Evolutionary conservation across 2,797 vertebrate genomes (phyloP).

Genomic region (Agapornis canus): DNA sequence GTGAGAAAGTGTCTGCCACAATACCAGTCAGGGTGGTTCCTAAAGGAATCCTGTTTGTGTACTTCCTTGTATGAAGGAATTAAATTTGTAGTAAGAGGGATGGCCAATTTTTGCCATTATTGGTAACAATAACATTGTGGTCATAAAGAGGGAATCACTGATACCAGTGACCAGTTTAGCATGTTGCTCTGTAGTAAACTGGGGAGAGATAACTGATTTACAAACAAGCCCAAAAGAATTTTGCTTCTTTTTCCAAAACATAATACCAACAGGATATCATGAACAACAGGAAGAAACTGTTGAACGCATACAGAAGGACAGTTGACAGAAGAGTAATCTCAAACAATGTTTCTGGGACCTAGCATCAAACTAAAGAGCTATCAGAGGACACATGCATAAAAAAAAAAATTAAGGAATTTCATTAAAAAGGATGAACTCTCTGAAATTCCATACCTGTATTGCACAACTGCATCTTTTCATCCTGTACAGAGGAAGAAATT

Average conservation of each 20-base stretch:
- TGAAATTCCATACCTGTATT: background rate
- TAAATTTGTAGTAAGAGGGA: background rate
- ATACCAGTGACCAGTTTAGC: background rate
- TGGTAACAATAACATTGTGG: background rate
- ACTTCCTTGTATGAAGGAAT: background rate
- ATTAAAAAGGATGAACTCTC: background rate
- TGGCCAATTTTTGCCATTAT: background rate
- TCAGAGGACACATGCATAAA: background rate
- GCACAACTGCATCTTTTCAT: background rate
- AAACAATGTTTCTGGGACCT: background rate
- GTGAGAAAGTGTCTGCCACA: background rate
- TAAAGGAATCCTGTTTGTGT: background rate
- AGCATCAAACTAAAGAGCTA: background rate
- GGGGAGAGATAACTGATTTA: background rate
- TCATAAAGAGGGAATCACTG: background rate
- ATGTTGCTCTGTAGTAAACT: background rate
- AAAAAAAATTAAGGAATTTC: background rate
- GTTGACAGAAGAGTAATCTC: background rate
- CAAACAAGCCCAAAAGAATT: background rate
- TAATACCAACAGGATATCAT: background rate
- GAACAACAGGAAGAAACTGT: slow-evolving; percentile 32
- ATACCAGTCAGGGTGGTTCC: background rate
- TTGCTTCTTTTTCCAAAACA: background rate
- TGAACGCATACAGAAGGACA: background rate
- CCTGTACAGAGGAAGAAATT: background rate